These are phyloP conservation scores for Amazona vittata DNA, from an alignment of 2,113 vertebrate genomes.

Conservation along the genomic window DNA sequence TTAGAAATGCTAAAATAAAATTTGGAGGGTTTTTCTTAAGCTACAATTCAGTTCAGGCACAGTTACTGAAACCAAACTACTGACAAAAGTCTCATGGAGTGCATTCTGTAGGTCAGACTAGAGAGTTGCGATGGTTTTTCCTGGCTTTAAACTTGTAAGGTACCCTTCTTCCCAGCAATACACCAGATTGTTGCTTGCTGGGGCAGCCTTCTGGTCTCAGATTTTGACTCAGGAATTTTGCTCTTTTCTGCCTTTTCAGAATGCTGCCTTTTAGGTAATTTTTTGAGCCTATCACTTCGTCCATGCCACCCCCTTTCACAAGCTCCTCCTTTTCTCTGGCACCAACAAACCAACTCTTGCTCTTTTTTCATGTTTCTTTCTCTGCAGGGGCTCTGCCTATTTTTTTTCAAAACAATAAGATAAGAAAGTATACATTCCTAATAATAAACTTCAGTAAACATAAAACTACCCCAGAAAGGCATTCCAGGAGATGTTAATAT, in stretches of 20 bases:
- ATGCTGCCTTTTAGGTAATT: not conserved
- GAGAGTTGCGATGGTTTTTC: not conserved
- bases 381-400: not conserved
- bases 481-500: not conserved
- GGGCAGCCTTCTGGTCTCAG: not conserved
- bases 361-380: not conserved
- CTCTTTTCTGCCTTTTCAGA: not conserved
- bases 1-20: not conserved
- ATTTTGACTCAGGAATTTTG: not conserved
- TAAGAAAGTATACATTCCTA: not conserved
- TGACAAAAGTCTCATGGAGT: not conserved
- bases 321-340: not conserved
- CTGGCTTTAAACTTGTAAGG: not conserved
- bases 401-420: not conserved
- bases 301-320: not conserved
- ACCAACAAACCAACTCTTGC: not conserved
- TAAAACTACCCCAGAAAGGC: not conserved
- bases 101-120: not conserved
- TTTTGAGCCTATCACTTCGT: conserved; percentile 26
- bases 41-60: not conserved
- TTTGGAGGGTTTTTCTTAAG: not conserved
- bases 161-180: not conserved
- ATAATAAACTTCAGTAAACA: not conserved
- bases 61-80: not conserved
- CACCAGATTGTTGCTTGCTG: not conserved